Evolutionary conservation across 2,888 invertebrate species (phyloP).

Genomic region (Heliconius ismenius): DNA sequence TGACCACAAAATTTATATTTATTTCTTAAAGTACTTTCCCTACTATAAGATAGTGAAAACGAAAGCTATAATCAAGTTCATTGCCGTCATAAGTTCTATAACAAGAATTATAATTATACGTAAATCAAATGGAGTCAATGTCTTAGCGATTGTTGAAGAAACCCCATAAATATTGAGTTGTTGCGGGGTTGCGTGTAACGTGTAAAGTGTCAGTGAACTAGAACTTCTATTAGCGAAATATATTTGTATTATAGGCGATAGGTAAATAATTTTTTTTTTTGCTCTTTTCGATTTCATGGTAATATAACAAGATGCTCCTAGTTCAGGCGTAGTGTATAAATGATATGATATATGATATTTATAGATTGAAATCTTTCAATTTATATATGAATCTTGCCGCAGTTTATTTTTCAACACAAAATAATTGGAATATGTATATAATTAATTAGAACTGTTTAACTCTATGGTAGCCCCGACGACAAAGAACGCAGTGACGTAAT

Average conservation of each 20-base stretch:
- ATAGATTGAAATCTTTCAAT: neutral
- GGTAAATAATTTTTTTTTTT: no score
- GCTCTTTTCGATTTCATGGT: no score
- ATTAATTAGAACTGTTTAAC: no score
- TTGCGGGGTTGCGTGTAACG: conserved; percentile 25
- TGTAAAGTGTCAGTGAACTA: conserved; percentile 60
- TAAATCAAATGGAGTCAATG: conserved; percentile 19
- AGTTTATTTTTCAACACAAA: neutral
- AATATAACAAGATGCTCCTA: no score
- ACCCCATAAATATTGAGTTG: conserved; percentile 27
- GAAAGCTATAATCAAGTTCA: conserved; percentile 25
- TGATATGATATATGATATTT: no score
- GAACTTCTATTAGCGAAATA: conserved; percentile 16
- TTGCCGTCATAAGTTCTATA: conserved; percentile 24
- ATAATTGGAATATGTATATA: no score
- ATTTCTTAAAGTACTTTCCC: neutral
- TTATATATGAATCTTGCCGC: neutral
- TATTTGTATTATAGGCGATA: neutral
- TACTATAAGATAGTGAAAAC: neutral
- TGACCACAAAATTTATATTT: neutral
- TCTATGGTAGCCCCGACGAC: no score
- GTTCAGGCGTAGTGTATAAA: no score
- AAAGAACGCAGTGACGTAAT: no score
- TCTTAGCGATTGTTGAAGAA: conserved; percentile 24
- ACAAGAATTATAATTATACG: conserved; percentile 14